A percentile compares a stretch with the other conserved stretches of the same genome.
These are phyloP conservation scores for Rhinogobio ventralis DNA, from an alignment of 2,797 vertebrate species.

Conservation along the genomic window DNA sequence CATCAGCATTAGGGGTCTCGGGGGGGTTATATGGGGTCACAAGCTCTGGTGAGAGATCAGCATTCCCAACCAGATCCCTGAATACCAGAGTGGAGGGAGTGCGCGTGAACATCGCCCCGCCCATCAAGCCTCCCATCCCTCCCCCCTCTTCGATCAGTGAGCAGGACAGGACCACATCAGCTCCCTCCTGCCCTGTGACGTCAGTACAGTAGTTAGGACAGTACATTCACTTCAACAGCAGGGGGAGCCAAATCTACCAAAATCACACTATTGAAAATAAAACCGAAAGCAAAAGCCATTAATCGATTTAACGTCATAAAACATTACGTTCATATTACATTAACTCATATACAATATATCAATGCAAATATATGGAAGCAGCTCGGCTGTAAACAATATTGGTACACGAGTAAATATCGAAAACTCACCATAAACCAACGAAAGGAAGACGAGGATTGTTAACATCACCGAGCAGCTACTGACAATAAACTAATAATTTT, in stretches of 20 bases:
- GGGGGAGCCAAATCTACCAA: not conserved
- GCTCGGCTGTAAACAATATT: not conserved
- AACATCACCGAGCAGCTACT: constrained; percentile 29
- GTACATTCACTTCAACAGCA: not conserved
- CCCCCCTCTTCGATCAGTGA: constrained; percentile 75
- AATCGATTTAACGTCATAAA: not conserved
- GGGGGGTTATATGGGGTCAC: constrained; percentile 79
- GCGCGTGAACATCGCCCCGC: constrained; percentile 62
- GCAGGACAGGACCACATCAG: constrained; percentile 83
- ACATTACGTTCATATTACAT: not conserved
- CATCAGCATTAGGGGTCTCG: constrained; percentile 71
- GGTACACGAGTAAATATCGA: not conserved
- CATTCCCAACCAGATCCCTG: constrained; percentile 70
- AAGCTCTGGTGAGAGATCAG: constrained; percentile 72
- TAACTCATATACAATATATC: not conserved
- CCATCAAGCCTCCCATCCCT: constrained; percentile 64
- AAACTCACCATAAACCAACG: constrained; percentile 27
- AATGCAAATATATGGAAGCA: not conserved
- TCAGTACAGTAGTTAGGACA: not conserved
- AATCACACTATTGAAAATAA: not conserved
- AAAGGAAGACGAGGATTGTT: not conserved
- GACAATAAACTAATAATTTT: not conserved
- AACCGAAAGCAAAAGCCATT: constrained; percentile 8
- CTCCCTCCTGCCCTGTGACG: constrained; percentile 65
- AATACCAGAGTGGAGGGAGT: constrained; percentile 80